Conservation (phyloP, 2,113 vertebrate species). For the Carassius gibelio region DNA sequence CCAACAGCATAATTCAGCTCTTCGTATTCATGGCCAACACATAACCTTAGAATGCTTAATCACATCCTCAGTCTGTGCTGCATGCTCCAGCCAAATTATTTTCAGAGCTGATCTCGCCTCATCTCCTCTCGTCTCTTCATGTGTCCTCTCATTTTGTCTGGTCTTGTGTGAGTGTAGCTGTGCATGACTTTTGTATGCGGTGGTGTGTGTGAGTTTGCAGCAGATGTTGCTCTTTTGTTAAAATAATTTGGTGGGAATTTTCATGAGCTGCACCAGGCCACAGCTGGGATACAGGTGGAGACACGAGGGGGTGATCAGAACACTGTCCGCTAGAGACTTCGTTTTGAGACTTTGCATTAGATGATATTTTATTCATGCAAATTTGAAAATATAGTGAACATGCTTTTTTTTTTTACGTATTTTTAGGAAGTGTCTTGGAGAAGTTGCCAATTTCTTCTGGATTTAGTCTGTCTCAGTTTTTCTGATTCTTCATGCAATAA, state of each 20-base stretch:
- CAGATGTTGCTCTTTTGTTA: constrained; percentile 72
- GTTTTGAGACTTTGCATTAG: neutral
- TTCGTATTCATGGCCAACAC: constrained; percentile 33
- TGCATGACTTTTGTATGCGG: neutral
- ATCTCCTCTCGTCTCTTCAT: neutral
- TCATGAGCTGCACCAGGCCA: constrained; percentile 67
- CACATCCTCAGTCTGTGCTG: constrained; percentile 29
- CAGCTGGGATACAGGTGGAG: constrained; percentile 76
- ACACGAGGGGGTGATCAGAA: neutral
- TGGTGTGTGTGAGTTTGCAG: constrained; percentile 12
- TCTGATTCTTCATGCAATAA: too few species aligned
- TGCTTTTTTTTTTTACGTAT: neutral
- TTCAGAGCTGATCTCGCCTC: neutral
- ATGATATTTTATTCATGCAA: neutral
- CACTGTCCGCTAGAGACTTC: neutral
- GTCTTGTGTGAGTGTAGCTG: constrained; percentile 15
- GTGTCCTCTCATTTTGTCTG: neutral
- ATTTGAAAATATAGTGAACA: neutral
- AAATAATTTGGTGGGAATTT: constrained; percentile 75
- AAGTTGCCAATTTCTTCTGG: too few species aligned
- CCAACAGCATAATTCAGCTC: constrained; percentile 25
- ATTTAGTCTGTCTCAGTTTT: too few species aligned
- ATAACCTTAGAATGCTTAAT: constrained; percentile 36
- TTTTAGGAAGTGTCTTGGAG: too few species aligned
- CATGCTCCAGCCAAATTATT: neutral